Conservation (phyloP, 2,888 invertebrate genomes). For the Endomychus coccineus region DNA sequence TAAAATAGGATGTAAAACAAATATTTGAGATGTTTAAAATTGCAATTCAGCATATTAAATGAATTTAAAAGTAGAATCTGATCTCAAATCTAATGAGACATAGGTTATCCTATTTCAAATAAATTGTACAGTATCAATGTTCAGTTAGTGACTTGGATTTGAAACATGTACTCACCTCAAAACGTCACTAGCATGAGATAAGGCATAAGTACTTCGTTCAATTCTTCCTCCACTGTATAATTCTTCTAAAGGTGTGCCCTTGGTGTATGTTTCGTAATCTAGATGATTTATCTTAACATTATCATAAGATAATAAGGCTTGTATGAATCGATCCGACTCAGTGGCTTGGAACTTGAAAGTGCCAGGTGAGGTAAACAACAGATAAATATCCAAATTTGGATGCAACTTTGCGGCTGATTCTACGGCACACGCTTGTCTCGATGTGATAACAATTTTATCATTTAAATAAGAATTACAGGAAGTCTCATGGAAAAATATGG, state of each 20-base stretch:
- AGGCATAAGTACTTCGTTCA: slow-evolving; percentile 49
- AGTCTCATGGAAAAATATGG: slow-evolving; percentile 63
- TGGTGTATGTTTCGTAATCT: slow-evolving; percentile 47
- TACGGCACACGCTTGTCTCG: slow-evolving; percentile 59
- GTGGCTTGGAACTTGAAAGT: slow-evolving; percentile 26
- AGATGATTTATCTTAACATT: slow-evolving; percentile 50
- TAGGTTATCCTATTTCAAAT: too few species aligned
- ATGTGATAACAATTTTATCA: slow-evolving; percentile 44
- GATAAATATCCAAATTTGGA: slow-evolving; percentile 49
- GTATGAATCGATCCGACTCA: slow-evolving; percentile 36
- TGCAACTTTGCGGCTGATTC: slow-evolving; percentile 61
- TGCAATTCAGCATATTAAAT: too few species aligned
- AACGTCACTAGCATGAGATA: slow-evolving; percentile 57
- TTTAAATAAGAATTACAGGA: slow-evolving; percentile 46
- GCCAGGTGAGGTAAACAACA: slow-evolving; percentile 49
- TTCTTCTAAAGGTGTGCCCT: slow-evolving; percentile 51
- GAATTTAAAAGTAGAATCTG: too few species aligned
- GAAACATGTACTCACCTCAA: slow-evolving; percentile 35
- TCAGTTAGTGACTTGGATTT: too few species aligned
- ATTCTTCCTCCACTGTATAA: slow-evolving; percentile 48
- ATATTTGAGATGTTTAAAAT: too few species aligned
- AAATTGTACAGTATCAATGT: too few species aligned
- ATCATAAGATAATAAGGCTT: slow-evolving; percentile 41
- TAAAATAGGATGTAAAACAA: too few species aligned
- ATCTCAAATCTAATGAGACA: too few species aligned